These are phyloP conservation scores for Enteromius paludinosus DNA, from an alignment of 2,797 vertebrate species.

Conservation along the genomic window DNA sequence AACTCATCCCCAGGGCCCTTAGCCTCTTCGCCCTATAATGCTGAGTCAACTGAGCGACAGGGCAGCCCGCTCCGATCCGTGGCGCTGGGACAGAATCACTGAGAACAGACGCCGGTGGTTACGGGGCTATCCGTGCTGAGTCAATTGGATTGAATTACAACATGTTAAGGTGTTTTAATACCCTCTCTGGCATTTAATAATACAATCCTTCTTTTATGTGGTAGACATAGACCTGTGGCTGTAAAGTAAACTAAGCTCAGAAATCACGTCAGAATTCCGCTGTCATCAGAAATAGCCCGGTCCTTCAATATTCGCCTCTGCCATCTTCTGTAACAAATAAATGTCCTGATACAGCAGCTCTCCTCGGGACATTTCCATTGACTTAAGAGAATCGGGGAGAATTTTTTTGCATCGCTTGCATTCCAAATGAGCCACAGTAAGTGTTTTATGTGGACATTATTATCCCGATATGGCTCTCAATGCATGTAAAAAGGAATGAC, in stretches of 20 bases:
- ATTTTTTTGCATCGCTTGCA: conserved; percentile 59
- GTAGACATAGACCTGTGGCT: conserved; percentile 16
- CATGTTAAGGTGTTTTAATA: conserved; percentile 29
- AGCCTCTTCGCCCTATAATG: conserved; percentile 35
- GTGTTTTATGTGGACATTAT: conserved; percentile 54
- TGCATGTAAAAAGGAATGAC: conserved; percentile 61
- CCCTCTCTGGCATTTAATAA: not conserved
- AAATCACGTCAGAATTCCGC: conserved; percentile 32
- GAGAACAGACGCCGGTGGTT: conserved; percentile 5
- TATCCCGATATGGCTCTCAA: conserved; percentile 52
- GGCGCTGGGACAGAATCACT: conserved; percentile 7
- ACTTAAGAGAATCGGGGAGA: conserved; percentile 65
- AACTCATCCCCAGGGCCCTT: conserved; percentile 63
- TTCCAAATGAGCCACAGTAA: conserved; percentile 53
- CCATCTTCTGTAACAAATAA: conserved; percentile 53
- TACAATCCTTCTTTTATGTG: conserved; percentile 2
- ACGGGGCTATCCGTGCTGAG: not conserved
- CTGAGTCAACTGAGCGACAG: conserved; percentile 50
- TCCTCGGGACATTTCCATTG: conserved; percentile 65
- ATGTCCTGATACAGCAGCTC: conserved; percentile 69
- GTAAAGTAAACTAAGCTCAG: conserved; percentile 26
- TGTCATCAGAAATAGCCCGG: conserved; percentile 38
- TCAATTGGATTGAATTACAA: conserved; percentile 31
- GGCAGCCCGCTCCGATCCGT: not conserved
- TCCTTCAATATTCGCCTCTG: conserved; percentile 36